Conservation (phyloP, 2,797 vertebrate genomes). For the Pseudochirops cupreus region DNA sequence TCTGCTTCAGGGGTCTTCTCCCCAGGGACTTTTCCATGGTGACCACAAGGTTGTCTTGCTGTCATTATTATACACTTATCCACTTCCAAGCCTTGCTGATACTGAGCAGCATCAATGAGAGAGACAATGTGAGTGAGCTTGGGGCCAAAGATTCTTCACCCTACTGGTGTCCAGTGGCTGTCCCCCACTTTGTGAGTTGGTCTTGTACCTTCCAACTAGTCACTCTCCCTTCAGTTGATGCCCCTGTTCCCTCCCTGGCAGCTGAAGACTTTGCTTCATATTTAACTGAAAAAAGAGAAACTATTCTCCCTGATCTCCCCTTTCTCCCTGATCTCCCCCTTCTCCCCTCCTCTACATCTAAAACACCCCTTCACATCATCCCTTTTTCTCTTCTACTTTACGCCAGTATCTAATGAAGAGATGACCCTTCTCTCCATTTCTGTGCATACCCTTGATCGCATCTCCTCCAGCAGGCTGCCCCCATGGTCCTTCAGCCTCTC, state of each 20-base stretch:
- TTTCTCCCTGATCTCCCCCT: neutral
- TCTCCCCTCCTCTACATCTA: neutral
- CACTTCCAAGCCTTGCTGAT: neutral
- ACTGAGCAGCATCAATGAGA: neutral
- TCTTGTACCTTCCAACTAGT: neutral
- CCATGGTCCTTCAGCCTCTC: neutral
- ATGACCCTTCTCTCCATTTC: neutral
- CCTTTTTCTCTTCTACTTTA: neutral
- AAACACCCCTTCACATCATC: neutral
- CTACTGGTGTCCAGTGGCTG: neutral
- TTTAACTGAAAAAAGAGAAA: neutral
- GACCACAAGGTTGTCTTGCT: neutral
- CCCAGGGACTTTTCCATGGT: neutral
- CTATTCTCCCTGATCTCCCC: neutral
- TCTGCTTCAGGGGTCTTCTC: neutral
- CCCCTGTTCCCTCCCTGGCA: neutral
- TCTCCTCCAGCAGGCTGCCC: neutral
- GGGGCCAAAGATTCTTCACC: neutral
- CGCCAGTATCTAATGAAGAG: neutral
- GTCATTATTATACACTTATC: neutral
- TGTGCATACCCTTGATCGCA: neutral
- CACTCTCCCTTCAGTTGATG: neutral
- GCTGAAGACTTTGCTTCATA: neutral
- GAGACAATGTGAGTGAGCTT: neutral
- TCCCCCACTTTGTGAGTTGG: neutral